Evolutionary conservation across 2,888 invertebrate species (phyloP), one percentile per base, ranked within the genome.

Genomic region (Drosophila hawaiiensis): DNA sequence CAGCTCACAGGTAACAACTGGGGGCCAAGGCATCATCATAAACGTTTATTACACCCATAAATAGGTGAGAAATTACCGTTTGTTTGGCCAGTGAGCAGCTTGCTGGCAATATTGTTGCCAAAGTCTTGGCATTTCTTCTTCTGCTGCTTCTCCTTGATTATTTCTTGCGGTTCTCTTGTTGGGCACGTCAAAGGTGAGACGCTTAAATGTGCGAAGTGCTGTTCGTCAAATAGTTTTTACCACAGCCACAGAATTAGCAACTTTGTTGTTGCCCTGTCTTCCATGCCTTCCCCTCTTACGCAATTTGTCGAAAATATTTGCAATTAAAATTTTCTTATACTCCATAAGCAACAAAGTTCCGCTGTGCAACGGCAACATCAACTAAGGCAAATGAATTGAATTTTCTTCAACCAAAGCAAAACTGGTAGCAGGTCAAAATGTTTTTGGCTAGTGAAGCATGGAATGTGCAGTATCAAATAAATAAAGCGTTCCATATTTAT

Each of bases 31-130:
- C 78, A 90, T 91, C 88, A 87, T 82, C 90, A 89, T 91, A 89
- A 89, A 89, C 90, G 90, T 89, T 89, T 91, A 89, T 91, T 83
- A 74, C 90, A 68, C 73, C 80, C 82, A 88, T 89, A 89, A 90
- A 90, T 89, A 85, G 87, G 88, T 89, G 89, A 90, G 82, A 83
- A 89, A 90, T 84, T 88, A 81, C 83, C 68, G 77, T 83, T 83
- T 89, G 91, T 84, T 87, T 87, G 84, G 55, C 64, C 83, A 87
- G 76, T 59, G 60, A 68, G 66, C 60, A 76, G 69, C 60, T 77
- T 69, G 56, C 49, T 50, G 63, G 89, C 84, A 90, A 85, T 90
- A 75, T 85, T 90, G 85, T 90, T 89, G 90, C 90, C 56, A 74
- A 70, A 55, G 69, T 70, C 79, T 70, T 78, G 75, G 73, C 53